A percentile compares a stretch with the other conserved stretches of the same genome.
Conservation (phyloP, 2,888 invertebrate genomes). For the Heliconius hortense region DNA sequence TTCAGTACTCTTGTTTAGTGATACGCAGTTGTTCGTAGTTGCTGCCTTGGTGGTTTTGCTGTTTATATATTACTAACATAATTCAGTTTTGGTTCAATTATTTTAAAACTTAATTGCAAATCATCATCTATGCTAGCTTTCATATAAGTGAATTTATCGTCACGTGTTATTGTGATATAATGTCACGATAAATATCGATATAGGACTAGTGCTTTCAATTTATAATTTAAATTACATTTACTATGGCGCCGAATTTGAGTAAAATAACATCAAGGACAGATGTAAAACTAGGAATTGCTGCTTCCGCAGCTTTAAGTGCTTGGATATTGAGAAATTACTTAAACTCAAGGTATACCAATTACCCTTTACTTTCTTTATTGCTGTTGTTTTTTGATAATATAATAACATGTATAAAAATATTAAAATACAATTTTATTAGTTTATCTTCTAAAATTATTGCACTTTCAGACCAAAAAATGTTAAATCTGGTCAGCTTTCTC, state of each 20-base stretch:
- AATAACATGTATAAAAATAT: not conserved
- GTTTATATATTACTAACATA: not conserved
- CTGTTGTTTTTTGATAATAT: not conserved
- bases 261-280: conserved; percentile 87
- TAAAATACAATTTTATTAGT: not conserved
- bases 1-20: not conserved
- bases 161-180: conserved; percentile 27
- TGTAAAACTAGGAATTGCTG: conserved; percentile 84
- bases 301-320: conserved; percentile 83
- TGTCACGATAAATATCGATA: conserved; percentile 27
- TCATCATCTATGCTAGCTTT: not conserved
- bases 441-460: not conserved
- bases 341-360: conserved; percentile 68
- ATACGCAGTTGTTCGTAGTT: conserved; percentile 5
- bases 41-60: not conserved
- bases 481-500: conserved; percentile 58
- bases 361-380: not conserved
- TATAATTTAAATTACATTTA: conserved; percentile 30
- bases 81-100: not conserved
- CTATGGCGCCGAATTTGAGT: conserved; percentile 89
- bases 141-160: conserved; percentile 8
- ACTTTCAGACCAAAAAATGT: conserved; percentile 48
- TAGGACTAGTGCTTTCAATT: conserved; percentile 18
- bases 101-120: not conserved
- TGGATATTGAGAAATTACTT: conserved; percentile 81